Evolutionary conservation across 2,888 invertebrate species (phyloP), one percentile per base, ranked within the genome.

Genomic region (Bombyx huttoni): DNA sequence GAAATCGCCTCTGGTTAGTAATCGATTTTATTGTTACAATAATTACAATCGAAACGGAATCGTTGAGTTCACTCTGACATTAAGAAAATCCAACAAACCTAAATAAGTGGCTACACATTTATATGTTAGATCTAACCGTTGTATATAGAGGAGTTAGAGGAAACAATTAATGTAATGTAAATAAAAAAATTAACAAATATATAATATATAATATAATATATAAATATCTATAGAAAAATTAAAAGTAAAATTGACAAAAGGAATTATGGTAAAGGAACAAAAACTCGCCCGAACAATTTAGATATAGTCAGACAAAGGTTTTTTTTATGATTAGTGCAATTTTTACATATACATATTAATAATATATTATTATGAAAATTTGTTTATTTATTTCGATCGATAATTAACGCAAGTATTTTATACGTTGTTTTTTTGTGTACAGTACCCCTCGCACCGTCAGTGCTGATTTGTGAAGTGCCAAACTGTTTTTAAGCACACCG

Each of bases 241-340:
- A 24, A 24, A 24, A 24, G 24, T 24, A 24, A 24, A 82, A 72
- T 72, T 67, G 73, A 77, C 8, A 40, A 40, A 10, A 77, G 69
- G 62, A 65, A 67, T 73, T 75, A 81, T 76, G 74, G 78, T 84
- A 62, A 77, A 78, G 87, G 87, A 88, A 88, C 87, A 84, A 76
- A 78, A 75, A 85, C 87, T 88, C 87, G 87, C 87, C 79, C 77
- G 82, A 84, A 76, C 81, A 84, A 82, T 67, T 78, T 82, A 86
- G 80, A 68, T 66, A 49, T 34, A 48, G 51, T 46, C 58, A 59
- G 60, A 66, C 71, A 74, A 79, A 75, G 12, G 12, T 10, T 40
- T 40, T 8, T 72, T 73, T 74, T 68, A 65, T 24, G 24, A 63
- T 68, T 73, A 73, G 85, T 85, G 86, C 87, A 87, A 85, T 86